Evolutionary conservation across 2,888 invertebrate species (phyloP).

Genomic region (Priocnemis perturbator): DNA sequence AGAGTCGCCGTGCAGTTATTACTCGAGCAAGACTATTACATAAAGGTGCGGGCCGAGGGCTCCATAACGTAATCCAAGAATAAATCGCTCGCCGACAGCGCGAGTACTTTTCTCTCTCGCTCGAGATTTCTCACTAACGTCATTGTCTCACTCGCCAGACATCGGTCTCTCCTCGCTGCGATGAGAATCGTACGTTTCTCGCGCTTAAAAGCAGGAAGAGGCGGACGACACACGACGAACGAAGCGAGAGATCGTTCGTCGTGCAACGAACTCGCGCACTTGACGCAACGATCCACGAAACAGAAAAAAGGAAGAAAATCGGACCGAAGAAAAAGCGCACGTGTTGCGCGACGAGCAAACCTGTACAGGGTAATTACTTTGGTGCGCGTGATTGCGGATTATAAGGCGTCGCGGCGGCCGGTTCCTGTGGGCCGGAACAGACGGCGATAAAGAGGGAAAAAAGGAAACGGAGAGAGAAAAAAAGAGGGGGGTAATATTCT

Average conservation of each 20-base stretch:
- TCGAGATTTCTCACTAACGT: no score
- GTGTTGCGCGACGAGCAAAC: background rate
- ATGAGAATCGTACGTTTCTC: no score
- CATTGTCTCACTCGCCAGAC: no score
- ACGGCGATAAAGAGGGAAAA: background rate
- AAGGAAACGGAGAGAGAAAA: background rate
- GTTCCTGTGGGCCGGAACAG: conserved; percentile 2
- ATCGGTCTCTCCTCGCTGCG: no score
- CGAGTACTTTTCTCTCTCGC: conserved; percentile 26
- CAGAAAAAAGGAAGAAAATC: background rate
- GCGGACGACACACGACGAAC: background rate
- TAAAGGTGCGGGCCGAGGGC: conserved; percentile 45
- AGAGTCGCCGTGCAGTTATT: conserved; percentile 1
- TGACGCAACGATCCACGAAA: background rate
- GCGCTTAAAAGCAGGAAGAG: background rate
- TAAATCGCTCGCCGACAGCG: conserved; percentile 49
- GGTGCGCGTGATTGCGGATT: conserved; percentile 15
- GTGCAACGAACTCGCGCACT: conserved; percentile 1
- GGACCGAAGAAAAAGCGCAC: background rate
- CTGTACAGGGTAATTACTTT: conserved; percentile 8
- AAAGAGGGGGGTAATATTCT: background rate
- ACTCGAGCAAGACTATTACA: conserved; percentile 40
- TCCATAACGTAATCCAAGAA: conserved; percentile 56
- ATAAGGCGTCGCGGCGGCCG: background rate
- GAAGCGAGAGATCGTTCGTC: background rate